These are phyloP conservation scores for Spea multiplicata DNA, from an alignment of 2,113 vertebrate genomes.

Conservation along the genomic window DNA sequence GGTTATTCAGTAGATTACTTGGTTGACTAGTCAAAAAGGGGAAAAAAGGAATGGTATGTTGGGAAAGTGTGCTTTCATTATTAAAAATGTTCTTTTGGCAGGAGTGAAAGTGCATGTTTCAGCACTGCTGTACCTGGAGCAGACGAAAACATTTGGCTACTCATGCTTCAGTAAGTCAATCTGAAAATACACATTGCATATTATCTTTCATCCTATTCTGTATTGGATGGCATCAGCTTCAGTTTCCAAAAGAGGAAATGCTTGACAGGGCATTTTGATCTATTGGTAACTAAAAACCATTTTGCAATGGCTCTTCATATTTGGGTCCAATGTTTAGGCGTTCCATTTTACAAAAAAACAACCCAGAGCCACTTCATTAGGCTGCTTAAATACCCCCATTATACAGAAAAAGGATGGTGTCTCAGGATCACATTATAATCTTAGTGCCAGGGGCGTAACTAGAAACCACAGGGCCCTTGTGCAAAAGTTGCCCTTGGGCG, in stretches of 20 bases:
- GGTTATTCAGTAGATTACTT: too few species aligned
- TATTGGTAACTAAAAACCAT: conserved; percentile 35
- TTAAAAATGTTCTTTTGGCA: not conserved
- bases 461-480: too few species aligned
- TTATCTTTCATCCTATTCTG: conserved; percentile 30
- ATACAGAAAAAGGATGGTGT: conserved; percentile 21
- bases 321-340: conserved; percentile 23
- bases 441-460: conserved; percentile 22
- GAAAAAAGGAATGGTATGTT: too few species aligned
- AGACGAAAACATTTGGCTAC: conserved; percentile 19
- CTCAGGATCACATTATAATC: conserved; percentile 30
- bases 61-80: not conserved
- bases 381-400: conserved; percentile 9
- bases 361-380: conserved; percentile 28
- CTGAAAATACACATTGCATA: conserved; percentile 31
- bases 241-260: conserved; percentile 26
- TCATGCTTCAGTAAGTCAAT: conserved; percentile 17
- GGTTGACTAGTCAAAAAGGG: too few species aligned
- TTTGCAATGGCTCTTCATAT: conserved; percentile 40
- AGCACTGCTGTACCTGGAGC: not conserved
- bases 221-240: conserved; percentile 26
- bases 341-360: conserved; percentile 32
- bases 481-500: too few species aligned
- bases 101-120: not conserved
- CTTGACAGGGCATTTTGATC: conserved; percentile 42